Percentiles rank a stretch among this genome's conserved stretches.
Evolutionary conservation across 2,113 vertebrate genomes (phyloP).

Genomic region (Corvus cornix): DNA sequence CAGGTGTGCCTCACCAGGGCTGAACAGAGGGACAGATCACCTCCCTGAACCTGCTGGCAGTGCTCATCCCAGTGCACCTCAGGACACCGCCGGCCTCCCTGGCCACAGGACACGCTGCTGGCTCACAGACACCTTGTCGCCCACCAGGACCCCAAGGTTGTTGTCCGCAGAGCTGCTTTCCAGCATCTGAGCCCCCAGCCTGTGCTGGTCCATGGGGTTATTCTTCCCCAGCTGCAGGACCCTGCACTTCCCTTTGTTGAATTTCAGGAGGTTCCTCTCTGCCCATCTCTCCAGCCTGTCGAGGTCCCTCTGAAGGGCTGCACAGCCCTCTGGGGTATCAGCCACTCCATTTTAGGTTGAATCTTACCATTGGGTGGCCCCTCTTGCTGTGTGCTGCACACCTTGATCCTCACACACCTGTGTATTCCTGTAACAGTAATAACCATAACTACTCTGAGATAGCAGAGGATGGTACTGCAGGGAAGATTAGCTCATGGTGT

Average conservation of each 20-base stretch:
- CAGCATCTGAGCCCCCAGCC: background rate
- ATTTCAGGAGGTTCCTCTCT: background rate
- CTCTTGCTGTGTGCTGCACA: background rate
- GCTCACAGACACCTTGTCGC: background rate
- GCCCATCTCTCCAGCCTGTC: accelerated
- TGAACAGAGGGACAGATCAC: background rate
- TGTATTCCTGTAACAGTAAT: background rate
- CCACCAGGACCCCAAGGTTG: background rate
- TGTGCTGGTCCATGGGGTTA: background rate
- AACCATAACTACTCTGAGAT: background rate
- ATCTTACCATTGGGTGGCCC: background rate
- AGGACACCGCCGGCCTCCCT: accelerated
- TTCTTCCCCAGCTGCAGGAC: background rate
- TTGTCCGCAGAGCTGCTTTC: background rate
- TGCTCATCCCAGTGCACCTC: background rate
- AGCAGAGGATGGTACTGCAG: background rate
- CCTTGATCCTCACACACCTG: background rate
- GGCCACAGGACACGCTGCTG: background rate
- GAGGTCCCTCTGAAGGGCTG: background rate
- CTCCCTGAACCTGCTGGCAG: background rate
- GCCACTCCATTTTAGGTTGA: background rate
- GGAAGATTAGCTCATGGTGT: background rate
- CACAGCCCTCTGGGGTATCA: background rate
- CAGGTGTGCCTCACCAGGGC: background rate
- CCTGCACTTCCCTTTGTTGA: background rate